Base-by-base conservation (phyloP, 2,113 vertebrate genomes). In the Chitala chitala region DNA sequence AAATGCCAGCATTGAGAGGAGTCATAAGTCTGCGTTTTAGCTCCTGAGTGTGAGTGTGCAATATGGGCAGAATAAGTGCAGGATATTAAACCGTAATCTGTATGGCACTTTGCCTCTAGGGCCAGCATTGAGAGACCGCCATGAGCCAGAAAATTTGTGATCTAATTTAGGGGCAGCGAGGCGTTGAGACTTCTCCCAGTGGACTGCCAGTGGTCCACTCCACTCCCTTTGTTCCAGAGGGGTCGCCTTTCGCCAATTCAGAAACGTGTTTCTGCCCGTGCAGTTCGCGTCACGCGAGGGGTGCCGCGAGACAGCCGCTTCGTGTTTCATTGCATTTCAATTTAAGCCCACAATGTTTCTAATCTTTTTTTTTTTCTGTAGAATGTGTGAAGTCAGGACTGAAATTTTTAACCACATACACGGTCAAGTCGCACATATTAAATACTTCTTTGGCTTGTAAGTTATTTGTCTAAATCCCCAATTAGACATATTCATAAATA, bases 91-190 rank as follows among this genome's bases (percentile, higher is more conserved):
- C 88, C 1, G 3, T 80, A 85, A 89, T 89, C 87, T 90, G 87
- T 76, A 86, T 87, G 83, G 84, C 85, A 82, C 86, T 89, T 82
- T 87, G 87, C 88, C 90, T 90, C 86, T 66, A 76, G 87, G 83
- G 80, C 82, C 78, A 87, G 76, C 79, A 79, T 73, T 42, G 71
- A 90, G 88, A 86, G 83, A 85, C 85, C 88, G 86, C 87, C 83
- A 89, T 84, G 83, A 91, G 86, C 83, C 84, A 89, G 89, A 86
- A 91, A 91, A 92, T 88, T 82, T 90, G 88, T 89, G 88, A 90
- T 91, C 88, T 93, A 89, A 92, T 93, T 91, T 89, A 87, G 84
- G 88, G 79, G 88, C 88, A 92, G 84, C 5, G 53, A 90, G 83
- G 88, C 87, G 78, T 89, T 85, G 76, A 78, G 61, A 56, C 81